Base-by-base conservation (phyloP, 2,888 invertebrate species). In the Hyles lineata region DNA sequence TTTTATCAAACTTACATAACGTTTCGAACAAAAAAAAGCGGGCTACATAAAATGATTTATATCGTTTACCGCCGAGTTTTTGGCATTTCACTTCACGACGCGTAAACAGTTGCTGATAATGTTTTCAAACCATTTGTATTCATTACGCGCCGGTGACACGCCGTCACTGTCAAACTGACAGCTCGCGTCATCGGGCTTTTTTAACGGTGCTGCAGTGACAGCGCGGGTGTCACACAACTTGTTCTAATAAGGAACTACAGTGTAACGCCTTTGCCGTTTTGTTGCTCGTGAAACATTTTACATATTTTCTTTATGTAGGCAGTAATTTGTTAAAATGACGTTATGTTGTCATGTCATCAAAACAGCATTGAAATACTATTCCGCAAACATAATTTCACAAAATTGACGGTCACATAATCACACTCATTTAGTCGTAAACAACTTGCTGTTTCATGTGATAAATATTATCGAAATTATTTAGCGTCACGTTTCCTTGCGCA, bases 21-120 rank as follows among this genome's bases (percentile, higher is more conserved):
- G n/a, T n/a, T 19, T 19, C 17, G 17, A 52, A 52, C 19, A 17
- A 60, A 61, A 23, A 59, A 15, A 62, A 62, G n/a, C 21, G 4
- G 35, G 35, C 21, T 72, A 60, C 52, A 55, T 55, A 63, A 72
- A 55, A 58, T 29, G 61, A 67, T 69, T 62, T 62, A 35, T 63
- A 61, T 55, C 63, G 29, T 72, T 52, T 63, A 72, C 21, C n/a
- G 61, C 72, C 72, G 19, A 74, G 52, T 35, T 67, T 72, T 67
- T 70, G 52, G 60, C 52, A 29, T 73, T 73, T 69, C 59, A 72
- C 67, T 74, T 77, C 73, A 69, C 50, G 75, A 78, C 72, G 74
- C 75, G 77, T 76, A 78, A 72, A 76, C 75, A 78, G 76, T 83
- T 82, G 79, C 76, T 82, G 82, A 75, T 63, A 63, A 63, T 67